These are phyloP conservation scores for Todus mexicanus DNA, from an alignment of 2,797 vertebrate species.

Conservation along the genomic window DNA sequence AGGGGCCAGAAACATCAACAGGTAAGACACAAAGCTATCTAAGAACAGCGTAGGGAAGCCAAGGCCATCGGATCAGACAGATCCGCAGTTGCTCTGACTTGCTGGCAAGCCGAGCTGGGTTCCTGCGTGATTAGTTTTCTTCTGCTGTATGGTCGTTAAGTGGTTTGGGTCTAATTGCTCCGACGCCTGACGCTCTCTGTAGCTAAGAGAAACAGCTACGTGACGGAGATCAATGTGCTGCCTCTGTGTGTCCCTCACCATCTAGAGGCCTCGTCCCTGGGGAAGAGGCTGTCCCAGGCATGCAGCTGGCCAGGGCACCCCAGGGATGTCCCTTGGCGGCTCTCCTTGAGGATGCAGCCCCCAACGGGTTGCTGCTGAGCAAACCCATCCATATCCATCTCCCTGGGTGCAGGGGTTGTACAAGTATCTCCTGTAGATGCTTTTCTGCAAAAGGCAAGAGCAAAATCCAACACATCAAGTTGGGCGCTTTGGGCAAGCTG, in stretches of 20 bases:
- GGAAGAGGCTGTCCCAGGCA: neutral
- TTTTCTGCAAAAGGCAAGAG: neutral
- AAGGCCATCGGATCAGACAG: neutral
- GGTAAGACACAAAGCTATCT: neutral
- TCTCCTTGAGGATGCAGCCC: neutral
- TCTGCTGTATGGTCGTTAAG: neutral
- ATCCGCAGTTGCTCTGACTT: neutral
- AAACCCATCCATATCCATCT: neutral
- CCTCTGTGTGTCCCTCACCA: neutral
- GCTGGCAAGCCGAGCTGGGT: neutral
- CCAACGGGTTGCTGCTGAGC: neutral
- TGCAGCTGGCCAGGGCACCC: neutral
- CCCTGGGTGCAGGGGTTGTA: neutral
- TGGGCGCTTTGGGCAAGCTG: neutral
- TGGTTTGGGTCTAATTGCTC: slow-evolving; percentile 24
- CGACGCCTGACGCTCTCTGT: neutral
- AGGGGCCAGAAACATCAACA: neutral
- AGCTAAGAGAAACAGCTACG: neutral
- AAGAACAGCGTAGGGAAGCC: neutral
- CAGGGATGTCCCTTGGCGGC: neutral
- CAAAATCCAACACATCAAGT: accelerated
- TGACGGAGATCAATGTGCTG: neutral
- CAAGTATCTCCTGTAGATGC: neutral
- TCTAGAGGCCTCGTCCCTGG: neutral
- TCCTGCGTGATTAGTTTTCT: neutral